Conservation (phyloP, 2,113 vertebrate species). For the Apaloderma vittatum region DNA sequence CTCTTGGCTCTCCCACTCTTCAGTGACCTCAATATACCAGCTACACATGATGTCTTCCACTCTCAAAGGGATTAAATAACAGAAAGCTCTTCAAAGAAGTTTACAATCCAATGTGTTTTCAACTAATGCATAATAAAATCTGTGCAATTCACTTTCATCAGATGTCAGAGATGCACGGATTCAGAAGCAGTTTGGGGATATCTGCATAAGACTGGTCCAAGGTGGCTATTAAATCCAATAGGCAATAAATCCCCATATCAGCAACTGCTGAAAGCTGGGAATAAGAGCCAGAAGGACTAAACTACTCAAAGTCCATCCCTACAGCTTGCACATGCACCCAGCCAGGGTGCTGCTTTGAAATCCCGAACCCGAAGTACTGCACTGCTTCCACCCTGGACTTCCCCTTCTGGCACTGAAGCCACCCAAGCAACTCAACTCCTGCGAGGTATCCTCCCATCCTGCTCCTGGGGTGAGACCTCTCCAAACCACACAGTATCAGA, state of each 20-base stretch:
- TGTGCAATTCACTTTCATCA: background rate
- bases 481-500: too few species aligned
- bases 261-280: background rate
- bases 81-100: background rate
- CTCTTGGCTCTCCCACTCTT: background rate
- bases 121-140: background rate
- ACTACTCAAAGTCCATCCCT: background rate
- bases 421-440: background rate
- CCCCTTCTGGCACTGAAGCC: background rate
- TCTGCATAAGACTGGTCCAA: background rate
- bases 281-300: background rate
- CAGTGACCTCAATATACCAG: background rate
- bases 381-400: background rate
- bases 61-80: background rate
- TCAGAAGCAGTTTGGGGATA: background rate
- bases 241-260: background rate
- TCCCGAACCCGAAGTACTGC: too few species aligned
- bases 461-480: background rate
- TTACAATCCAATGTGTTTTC: background rate
- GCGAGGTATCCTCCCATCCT: too few species aligned
- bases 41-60: background rate
- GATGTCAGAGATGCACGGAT: background rate
- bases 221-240: background rate
- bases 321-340: fast-evolving
- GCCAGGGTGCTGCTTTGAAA: fast-evolving